A percentile compares a stretch with the other conserved stretches of the same genome.
phyloP scores from a whole-genome alignment of 53 echinoderm and acorn worm genomes.

The Glandiceps talaboti region DNA sequence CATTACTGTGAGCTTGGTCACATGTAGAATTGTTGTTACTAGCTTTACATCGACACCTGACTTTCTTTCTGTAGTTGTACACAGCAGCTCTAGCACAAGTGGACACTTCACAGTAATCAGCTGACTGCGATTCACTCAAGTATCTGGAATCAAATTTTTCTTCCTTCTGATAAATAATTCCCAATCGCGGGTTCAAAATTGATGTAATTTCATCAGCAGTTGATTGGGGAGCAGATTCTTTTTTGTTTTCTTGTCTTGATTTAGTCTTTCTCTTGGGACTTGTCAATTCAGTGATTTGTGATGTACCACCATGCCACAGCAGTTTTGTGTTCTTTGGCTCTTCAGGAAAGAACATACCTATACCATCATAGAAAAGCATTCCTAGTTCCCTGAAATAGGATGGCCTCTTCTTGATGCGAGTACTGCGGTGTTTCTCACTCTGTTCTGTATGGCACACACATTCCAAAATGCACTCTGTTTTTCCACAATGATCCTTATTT shows the following conservation, averaged over 20 bases:
- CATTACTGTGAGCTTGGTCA: slow-evolving; percentile 12
- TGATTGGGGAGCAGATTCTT: no score
- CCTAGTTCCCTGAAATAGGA: slow-evolving; percentile 35
- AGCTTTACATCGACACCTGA: not conserved
- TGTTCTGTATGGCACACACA: slow-evolving; percentile 26
- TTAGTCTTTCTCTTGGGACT: no score
- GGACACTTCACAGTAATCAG: no score
- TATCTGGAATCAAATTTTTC: no score
- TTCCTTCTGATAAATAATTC: no score
- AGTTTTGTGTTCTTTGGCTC: slow-evolving; percentile 3
- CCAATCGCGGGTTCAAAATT: no score
- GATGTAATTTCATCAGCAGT: no score
- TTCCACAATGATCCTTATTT: slow-evolving; percentile 47
- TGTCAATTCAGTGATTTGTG: not conserved
- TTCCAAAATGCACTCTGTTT: slow-evolving; percentile 68
- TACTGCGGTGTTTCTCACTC: not conserved
- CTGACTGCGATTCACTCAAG: no score
- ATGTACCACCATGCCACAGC: not conserved
- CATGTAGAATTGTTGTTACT: no score
- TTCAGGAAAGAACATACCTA: slow-evolving; percentile 28
- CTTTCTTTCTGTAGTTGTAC: no score
- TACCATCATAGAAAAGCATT: slow-evolving; percentile 73
- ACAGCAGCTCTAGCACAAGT: no score
- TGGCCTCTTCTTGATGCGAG: slow-evolving; percentile 41
- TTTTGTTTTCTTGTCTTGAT: no score